Percentiles rank a stretch among this genome's conserved stretches.
phyloP scores from a whole-genome alignment of 1,140 invertebrate genomes.

The Stegodyphus mimosarum region DNA sequence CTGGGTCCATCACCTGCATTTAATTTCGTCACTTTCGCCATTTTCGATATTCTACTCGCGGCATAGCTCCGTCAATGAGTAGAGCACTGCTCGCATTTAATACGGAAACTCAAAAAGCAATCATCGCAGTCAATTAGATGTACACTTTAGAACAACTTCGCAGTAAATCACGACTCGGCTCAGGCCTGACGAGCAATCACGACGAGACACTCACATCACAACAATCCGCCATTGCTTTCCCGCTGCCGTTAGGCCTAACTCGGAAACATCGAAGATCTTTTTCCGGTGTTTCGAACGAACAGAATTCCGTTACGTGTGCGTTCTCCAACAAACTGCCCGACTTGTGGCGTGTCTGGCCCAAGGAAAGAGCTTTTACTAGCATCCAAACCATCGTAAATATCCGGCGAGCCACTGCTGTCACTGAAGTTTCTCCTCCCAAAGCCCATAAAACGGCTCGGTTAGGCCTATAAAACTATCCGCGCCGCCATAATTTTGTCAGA shows the following conservation, averaged over 20 bases:
- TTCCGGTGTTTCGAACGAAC: not conserved
- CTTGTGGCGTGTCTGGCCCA: not conserved
- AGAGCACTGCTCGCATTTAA: too few relatives aligned
- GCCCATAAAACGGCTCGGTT: constrained; percentile 61
- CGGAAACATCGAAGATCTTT: constrained; percentile 3
- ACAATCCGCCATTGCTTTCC: constrained; percentile 49
- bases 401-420: constrained; percentile 47
- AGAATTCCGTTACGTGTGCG: constrained; percentile 1
- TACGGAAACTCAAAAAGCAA: not conserved
- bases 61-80: too few relatives aligned
- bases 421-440: constrained; percentile 54
- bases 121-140: too few relatives aligned
- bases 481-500: constrained; percentile 62
- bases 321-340: constrained; percentile 4
- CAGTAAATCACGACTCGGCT: not conserved
- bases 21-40: too few relatives aligned
- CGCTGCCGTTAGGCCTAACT: constrained; percentile 41
- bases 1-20: too few relatives aligned
- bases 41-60: too few relatives aligned
- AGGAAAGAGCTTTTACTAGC: constrained; percentile 31
- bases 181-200: not conserved
- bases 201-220: not conserved
- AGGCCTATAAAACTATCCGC: constrained; percentile 62
- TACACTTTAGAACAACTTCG: too few relatives aligned
- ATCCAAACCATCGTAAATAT: constrained; percentile 61